Conservation (phyloP, 2,113 vertebrate species). For the Craseonycteris thonglongyai region DNA sequence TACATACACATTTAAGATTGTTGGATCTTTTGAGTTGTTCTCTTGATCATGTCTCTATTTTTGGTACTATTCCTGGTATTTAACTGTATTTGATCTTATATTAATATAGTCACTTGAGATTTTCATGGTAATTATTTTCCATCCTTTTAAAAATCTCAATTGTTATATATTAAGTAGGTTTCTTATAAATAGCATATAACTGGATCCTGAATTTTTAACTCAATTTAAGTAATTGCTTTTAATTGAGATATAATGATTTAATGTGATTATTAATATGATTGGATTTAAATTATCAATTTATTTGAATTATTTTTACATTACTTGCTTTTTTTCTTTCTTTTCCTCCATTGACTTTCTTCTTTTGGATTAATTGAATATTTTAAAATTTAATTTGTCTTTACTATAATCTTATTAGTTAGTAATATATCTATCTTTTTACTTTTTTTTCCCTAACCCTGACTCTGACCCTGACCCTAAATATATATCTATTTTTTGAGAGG, state of each 20-base stretch:
- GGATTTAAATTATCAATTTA: background rate
- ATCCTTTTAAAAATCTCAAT: background rate
- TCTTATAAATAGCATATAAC: background rate
- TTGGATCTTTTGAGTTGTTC: background rate
- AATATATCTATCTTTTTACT: background rate
- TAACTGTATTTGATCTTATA: background rate
- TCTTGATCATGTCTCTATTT: background rate
- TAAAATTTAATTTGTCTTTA: background rate
- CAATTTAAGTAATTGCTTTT: background rate
- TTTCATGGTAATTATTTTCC: background rate
- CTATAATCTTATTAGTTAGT: background rate
- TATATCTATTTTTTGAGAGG: background rate
- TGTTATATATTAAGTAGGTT: background rate
- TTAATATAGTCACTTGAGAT: background rate
- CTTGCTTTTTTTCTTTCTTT: background rate
- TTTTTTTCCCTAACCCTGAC: too few relatives aligned
- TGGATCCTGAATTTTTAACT: background rate
- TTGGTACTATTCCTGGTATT: background rate
- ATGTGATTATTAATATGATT: background rate
- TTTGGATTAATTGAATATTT: background rate
- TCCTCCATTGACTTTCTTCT: background rate
- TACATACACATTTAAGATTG: background rate
- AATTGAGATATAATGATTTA: background rate
- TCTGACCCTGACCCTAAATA: too few relatives aligned
- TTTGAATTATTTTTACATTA: background rate